phyloP scores from a whole-genome alignment of 2,888 invertebrate species.

The Oscheius myriophilus region DNA sequence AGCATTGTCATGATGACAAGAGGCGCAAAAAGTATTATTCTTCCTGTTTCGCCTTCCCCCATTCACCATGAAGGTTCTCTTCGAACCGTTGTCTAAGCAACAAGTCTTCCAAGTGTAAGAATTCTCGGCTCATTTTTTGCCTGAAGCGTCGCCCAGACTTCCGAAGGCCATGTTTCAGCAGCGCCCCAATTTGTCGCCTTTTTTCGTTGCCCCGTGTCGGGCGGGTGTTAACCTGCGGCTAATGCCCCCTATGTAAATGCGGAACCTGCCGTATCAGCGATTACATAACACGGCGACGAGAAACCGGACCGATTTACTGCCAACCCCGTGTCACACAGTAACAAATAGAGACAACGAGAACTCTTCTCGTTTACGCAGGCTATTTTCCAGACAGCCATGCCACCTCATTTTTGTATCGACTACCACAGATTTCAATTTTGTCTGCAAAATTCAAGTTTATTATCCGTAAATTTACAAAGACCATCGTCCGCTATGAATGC shows the following conservation, averaged over 20 bases:
- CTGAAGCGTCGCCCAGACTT: constrained; percentile 5
- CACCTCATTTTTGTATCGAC: too few relatives aligned
- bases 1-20: too few relatives aligned
- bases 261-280: constrained; percentile 28
- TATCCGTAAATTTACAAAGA: too few relatives aligned
- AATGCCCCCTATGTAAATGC: constrained; percentile 29
- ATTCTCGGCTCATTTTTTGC: constrained; percentile 1
- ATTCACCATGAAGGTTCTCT: neutral
- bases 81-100: neutral
- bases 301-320: constrained; percentile 32
- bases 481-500: too few relatives aligned
- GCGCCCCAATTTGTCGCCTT: neutral
- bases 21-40: too few relatives aligned
- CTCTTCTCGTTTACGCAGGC: constrained; percentile 19
- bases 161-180: neutral
- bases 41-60: too few relatives aligned
- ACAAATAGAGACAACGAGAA: constrained; percentile 26
- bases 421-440: too few relatives aligned
- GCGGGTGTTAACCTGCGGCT: constrained; percentile 27
- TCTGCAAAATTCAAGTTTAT: too few relatives aligned
- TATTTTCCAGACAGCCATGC: neutral
- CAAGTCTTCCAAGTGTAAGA: too few relatives aligned
- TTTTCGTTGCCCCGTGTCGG: constrained; percentile 21
- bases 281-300: constrained; percentile 28
- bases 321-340: constrained; percentile 31